Evolutionary conservation across 2,113 vertebrate genomes (phyloP).

Genomic region (Strigops habroptila): DNA sequence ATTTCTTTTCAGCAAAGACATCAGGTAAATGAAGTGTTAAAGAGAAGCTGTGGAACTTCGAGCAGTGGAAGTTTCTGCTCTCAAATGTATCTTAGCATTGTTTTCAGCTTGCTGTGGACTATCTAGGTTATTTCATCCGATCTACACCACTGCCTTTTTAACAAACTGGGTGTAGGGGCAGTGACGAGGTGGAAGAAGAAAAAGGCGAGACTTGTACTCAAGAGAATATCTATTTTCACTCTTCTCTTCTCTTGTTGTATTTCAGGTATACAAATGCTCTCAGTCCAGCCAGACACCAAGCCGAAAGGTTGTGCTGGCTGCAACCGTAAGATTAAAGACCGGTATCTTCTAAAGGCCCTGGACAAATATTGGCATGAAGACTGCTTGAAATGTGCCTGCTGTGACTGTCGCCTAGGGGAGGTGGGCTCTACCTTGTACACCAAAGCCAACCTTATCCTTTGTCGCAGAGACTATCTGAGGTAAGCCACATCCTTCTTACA

Average conservation of each 20-base stretch:
- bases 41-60: not conserved
- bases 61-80: not conserved
- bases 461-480: slow-evolving; percentile 96
- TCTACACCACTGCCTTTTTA: not conserved
- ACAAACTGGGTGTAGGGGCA: not conserved
- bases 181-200: not conserved
- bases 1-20: not conserved
- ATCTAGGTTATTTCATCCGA: not conserved
- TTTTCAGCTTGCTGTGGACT: not conserved
- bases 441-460: slow-evolving; percentile 98
- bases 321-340: slow-evolving; percentile 99
- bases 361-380: slow-evolving; percentile 99
- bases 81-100: not conserved
- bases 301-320: slow-evolving; percentile 99
- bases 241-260: not conserved
- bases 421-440: slow-evolving; percentile 98
- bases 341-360: slow-evolving; percentile 95
- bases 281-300: slow-evolving; percentile 99
- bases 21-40: not conserved
- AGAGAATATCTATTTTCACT: not conserved
- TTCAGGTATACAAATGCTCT: slow-evolving; percentile 99
- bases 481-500: slow-evolving; percentile 59
- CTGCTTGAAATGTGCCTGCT: slow-evolving; percentile 97
- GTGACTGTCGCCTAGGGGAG: slow-evolving; percentile 95
- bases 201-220: not conserved